Percentiles rank a stretch among this genome's conserved stretches.
Conservation (phyloP, 2,113 vertebrate species). For the Paraplagusia blochii region DNA sequence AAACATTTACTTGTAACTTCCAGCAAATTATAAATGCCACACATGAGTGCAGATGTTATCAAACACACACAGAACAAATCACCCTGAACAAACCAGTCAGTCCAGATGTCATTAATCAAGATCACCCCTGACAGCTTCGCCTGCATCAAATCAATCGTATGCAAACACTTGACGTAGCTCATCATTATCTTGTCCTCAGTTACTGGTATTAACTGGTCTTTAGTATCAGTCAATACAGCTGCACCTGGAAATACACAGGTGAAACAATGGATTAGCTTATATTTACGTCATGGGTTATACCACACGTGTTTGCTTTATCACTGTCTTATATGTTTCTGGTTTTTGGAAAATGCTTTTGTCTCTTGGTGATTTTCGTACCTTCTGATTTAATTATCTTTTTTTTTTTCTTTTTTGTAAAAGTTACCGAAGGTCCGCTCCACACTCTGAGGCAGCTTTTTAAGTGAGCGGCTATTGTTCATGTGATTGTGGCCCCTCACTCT, state of each 20-base stretch:
- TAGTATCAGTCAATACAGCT: not conserved
- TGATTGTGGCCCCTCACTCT: conserved; percentile 65
- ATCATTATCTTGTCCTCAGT: conserved; percentile 5
- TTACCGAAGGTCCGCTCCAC: conserved; percentile 46
- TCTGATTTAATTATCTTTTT: too few species aligned
- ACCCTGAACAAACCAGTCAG: conserved; percentile 26
- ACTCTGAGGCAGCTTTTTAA: conserved; percentile 40
- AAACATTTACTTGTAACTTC: too few species aligned
- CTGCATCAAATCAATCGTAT: conserved; percentile 17
- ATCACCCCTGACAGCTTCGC: not conserved
- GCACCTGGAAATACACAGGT: conserved; percentile 1
- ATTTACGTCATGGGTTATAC: not conserved
- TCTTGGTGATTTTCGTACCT: too few species aligned
- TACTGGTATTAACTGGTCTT: conserved; percentile 4
- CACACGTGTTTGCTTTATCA: not conserved
- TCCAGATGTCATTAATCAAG: conserved; percentile 23
- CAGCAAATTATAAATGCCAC: too few species aligned
- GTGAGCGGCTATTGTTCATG: conserved; percentile 64
- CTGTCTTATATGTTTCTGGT: too few species aligned
- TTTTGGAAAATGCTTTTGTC: too few species aligned
- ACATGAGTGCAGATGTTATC: not conserved
- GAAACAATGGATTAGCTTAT: not conserved
- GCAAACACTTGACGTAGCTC: conserved; percentile 28
- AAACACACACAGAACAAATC: not conserved
- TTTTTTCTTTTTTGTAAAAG: conserved; percentile 42